Base-by-base conservation (phyloP, 2,888 invertebrate genomes). In the Thelaira solivaga region DNA sequence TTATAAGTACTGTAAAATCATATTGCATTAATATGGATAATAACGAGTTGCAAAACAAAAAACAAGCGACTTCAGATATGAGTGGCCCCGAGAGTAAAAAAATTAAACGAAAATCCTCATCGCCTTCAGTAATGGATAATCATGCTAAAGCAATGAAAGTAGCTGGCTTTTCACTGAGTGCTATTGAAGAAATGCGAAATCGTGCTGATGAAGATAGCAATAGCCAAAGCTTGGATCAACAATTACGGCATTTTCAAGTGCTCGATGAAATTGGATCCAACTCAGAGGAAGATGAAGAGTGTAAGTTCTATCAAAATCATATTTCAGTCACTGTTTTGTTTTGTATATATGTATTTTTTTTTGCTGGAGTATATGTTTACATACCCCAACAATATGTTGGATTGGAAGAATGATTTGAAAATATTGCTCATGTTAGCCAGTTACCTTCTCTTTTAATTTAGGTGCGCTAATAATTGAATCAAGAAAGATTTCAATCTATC, bases 241-340 rank as follows among this genome's bases (percentile, higher is more conserved):
- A 90, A 80, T 82, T 91, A 45, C 87, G 91, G 11, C 90, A 92
- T 74, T 93, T 93, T 85, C 93, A 93, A 84, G 91, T 93, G 74
- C 86, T 93, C 29, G 93, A 93, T 85, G 93, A 93, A 86, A 89
- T 92, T 68, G 90, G 89, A 43, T 90, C 90, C 61, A 87, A 85
- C 67, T 89, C 89, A 20, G 90, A 90, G 5, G 88, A 74, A 1
- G 81, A 81, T 31, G 82, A 86, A 45, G 82, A 82, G n/a, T 82
- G 84, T 84, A 81, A 82, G 80, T 82, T 31, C 8, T 41, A 39
- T 43, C 45, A 26, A 1, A 53, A 26, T 10, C 24, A 13, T 22
- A 47, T 62, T 36, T 55, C 4, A 16, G 39, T n/a, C 5, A n/a
- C 5, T 2, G 36, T 36, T n/a, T 13, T 13, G 11, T n/a, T 11